phyloP scores from a whole-genome alignment of 2,888 invertebrate genomes.

The Polyommatus icarus region DNA sequence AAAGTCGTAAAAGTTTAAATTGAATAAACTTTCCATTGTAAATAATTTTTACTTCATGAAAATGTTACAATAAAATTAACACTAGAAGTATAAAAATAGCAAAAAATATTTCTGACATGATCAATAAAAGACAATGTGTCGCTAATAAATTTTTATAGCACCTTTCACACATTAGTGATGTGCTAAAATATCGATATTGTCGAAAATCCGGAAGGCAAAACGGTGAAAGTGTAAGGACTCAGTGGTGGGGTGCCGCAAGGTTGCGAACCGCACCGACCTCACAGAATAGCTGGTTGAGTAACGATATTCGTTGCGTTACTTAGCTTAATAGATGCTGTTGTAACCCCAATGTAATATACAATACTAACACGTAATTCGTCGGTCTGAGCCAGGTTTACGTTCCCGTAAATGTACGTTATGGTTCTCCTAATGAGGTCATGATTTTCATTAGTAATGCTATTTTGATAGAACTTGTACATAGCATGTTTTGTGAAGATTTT shows the following conservation, averaged over 20 bases:
- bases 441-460: neutral
- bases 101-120: no score
- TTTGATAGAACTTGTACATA: neutral
- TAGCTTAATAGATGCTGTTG: conserved; percentile 54
- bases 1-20: neutral
- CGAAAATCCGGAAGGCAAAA: conserved; percentile 49
- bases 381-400: conserved; percentile 12
- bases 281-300: conserved; percentile 73
- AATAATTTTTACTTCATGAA: neutral
- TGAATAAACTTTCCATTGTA: neutral
- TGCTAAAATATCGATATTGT: conserved; percentile 13
- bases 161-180: conserved; percentile 12
- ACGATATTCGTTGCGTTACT: conserved; percentile 70
- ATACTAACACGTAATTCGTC: conserved; percentile 34
- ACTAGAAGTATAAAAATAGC: no score
- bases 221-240: conserved; percentile 68
- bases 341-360: conserved; percentile 33
- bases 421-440: neutral
- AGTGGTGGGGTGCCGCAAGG: conserved; percentile 61
- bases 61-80: no score
- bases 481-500: neutral
- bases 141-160: neutral
- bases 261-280: conserved; percentile 67
- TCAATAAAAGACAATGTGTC: neutral
- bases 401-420: conserved; percentile 10